Evolutionary conservation across 2,888 invertebrate genomes (phyloP), one percentile per base, ranked within the genome.

Genomic region (Rugalucina vietnamica): DNA sequence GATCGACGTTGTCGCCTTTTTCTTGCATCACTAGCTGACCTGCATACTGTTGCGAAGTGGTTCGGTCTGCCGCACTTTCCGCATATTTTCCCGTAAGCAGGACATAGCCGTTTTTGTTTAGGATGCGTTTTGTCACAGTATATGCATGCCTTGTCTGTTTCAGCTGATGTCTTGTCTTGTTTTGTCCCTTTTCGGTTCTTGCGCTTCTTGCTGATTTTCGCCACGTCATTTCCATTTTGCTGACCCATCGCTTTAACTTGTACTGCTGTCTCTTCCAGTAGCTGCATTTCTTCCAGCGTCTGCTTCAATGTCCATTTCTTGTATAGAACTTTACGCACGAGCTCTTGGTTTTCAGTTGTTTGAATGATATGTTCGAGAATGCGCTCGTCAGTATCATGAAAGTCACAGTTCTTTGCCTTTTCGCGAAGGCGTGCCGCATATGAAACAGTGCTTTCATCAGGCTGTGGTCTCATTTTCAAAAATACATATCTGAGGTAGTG

Each of bases 41-140:
- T 36, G 34, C 79, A 79, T 3, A 79, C 73, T 12, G 24, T 24
- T 12, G 65, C 74, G 69, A 74, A 79, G 32, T 79, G 79, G 18
- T 79, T 60, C 0, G 36, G 54, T 43, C 43, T 72, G 18, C 57
- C 54, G 60, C 79, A 79, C n/a, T 73, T 71, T 10, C 37, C 24
- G 21, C 70, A 36, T 4, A 39, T 3, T 70, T 39, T 70, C n/a
- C 70, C 70, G 18, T 29, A 60, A 3, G 60, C 60, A 60, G 60
- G 70, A 36, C 70, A 70, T 8, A 39, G 8, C 24, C 36, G 36
- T 24, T 70, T 70, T 39, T 39, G 70, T 21, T 10, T 70, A 3
- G 70, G 70, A 70, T 70, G 70, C n/a, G 3, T 70, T 36, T 24
- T 70, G 37, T 70, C 70, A 70, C 70, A 70, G 24, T 34, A 70